Evolutionary conservation across 1,140 invertebrate species (phyloP).

Genomic region (Dolichoris vasculosae): DNA sequence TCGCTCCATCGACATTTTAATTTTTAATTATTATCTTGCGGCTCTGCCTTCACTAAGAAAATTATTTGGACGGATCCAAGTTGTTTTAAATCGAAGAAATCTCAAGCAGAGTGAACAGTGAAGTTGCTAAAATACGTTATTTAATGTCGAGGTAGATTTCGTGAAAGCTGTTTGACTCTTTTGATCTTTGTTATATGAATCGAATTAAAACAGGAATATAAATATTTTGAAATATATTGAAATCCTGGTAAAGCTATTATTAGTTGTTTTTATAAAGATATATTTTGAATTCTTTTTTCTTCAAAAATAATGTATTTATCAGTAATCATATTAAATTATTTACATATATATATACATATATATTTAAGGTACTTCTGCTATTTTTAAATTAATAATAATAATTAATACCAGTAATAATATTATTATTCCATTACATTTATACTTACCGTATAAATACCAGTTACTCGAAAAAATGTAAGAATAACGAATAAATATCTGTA

Average conservation of each 20-base stretch:
- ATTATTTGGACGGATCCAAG: not conserved
- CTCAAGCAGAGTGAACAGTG: not conserved
- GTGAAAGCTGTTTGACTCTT: not conserved
- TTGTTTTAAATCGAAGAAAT: slow-evolving; percentile 8
- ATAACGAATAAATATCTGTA: not conserved
- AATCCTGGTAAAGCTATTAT: too few species aligned
- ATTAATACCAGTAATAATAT: not conserved
- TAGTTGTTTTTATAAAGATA: too few species aligned
- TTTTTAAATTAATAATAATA: too few species aligned
- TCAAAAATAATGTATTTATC: too few species aligned
- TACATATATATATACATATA: too few species aligned
- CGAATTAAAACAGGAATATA: not conserved
- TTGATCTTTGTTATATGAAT: not conserved
- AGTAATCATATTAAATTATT: too few species aligned
- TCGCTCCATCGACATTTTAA: slow-evolving; percentile 13
- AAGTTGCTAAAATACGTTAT: not conserved
- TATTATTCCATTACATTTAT: not conserved
- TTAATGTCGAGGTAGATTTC: not conserved
- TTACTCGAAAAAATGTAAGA: not conserved
- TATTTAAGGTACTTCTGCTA: too few species aligned
- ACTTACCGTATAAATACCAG: not conserved
- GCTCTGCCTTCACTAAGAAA: not conserved
- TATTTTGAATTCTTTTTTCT: too few species aligned
- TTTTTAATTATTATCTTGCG: slow-evolving; percentile 6
- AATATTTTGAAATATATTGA: too few species aligned